These are phyloP conservation scores for Siniperca undulata DNA, from an alignment of 2,797 vertebrate genomes.

Conservation along the genomic window DNA sequence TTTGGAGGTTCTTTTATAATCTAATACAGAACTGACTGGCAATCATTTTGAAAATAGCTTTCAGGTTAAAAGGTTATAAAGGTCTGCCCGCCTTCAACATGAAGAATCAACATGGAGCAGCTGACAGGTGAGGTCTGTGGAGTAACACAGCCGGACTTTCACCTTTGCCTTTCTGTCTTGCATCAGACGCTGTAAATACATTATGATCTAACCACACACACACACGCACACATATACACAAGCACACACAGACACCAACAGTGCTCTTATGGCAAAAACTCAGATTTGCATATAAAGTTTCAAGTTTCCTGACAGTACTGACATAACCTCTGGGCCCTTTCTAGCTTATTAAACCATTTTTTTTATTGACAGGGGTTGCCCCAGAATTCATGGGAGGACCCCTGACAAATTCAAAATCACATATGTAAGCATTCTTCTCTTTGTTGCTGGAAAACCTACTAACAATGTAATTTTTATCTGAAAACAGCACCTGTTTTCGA, in stretches of 20 bases:
- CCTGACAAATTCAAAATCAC: background rate
- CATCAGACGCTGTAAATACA: slow-evolving; percentile 9
- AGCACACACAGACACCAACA: background rate
- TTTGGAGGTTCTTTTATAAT: background rate
- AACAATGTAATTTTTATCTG: too few relatives aligned
- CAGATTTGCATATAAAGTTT: slow-evolving; percentile 15
- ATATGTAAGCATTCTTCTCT: background rate
- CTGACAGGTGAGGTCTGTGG: slow-evolving; percentile 8
- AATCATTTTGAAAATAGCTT: background rate
- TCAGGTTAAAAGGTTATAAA: background rate
- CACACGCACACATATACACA: background rate
- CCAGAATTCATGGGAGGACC: background rate
- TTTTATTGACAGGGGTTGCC: background rate
- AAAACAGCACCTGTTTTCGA: too few relatives aligned
- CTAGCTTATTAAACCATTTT: background rate
- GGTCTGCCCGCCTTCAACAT: background rate
- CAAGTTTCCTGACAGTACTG: background rate
- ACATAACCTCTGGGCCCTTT: background rate
- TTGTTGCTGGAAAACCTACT: background rate
- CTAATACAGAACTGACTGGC: background rate
- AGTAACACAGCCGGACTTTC: slow-evolving; percentile 24
- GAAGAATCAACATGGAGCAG: background rate
- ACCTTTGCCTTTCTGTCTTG: slow-evolving; percentile 29
- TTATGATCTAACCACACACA: slow-evolving; percentile 2
- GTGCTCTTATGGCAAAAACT: background rate